A percentile compares a stretch with the other conserved stretches of the same genome.
These are phyloP conservation scores for Bhutanitis thaidina DNA, from an alignment of 2,888 invertebrate species.

Conservation along the genomic window DNA sequence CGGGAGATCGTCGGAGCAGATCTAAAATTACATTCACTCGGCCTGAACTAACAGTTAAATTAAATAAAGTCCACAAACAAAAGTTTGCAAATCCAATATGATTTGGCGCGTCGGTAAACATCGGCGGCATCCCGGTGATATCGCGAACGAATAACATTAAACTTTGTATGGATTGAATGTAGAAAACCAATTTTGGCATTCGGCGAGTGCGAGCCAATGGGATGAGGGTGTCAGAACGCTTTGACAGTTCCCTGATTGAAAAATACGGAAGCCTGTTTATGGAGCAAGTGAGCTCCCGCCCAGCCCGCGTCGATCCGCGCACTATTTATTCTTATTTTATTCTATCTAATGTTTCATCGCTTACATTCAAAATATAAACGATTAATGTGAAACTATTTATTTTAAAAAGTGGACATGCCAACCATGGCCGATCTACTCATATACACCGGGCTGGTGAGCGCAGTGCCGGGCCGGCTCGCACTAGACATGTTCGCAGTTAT, in stretches of 20 bases:
- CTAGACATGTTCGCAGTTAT: too few species aligned
- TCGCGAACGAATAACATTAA: conserved; percentile 81
- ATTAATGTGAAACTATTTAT: too few species aligned
- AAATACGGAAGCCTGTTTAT: conserved; percentile 81
- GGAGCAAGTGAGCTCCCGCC: conserved; percentile 64
- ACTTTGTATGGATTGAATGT: conserved; percentile 81
- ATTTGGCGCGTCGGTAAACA: conserved; percentile 79
- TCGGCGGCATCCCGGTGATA: conserved; percentile 79
- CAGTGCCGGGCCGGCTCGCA: too few species aligned
- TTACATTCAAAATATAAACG: neutral
- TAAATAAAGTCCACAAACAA: conserved; percentile 80
- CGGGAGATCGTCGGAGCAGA: conserved; percentile 46
- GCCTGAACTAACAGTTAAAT: conserved; percentile 76
- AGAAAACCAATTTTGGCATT: conserved; percentile 81
- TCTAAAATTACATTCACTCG: conserved; percentile 72
- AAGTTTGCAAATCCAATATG: conserved; percentile 81
- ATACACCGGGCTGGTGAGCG: too few species aligned
- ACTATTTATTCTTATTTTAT: conserved; percentile 20
- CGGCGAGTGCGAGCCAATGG: conserved; percentile 79
- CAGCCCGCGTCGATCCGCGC: conserved; percentile 24
- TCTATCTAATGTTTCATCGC: conserved; percentile 16
- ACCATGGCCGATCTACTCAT: too few species aligned
- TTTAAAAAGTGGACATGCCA: too few species aligned
- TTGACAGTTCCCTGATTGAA: conserved; percentile 83
- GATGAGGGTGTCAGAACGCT: conserved; percentile 81